A percentile compares a stretch with the other conserved stretches of the same genome.
Conservation (phyloP, 2,113 vertebrate genomes). For the Salvator merianae region DNA sequence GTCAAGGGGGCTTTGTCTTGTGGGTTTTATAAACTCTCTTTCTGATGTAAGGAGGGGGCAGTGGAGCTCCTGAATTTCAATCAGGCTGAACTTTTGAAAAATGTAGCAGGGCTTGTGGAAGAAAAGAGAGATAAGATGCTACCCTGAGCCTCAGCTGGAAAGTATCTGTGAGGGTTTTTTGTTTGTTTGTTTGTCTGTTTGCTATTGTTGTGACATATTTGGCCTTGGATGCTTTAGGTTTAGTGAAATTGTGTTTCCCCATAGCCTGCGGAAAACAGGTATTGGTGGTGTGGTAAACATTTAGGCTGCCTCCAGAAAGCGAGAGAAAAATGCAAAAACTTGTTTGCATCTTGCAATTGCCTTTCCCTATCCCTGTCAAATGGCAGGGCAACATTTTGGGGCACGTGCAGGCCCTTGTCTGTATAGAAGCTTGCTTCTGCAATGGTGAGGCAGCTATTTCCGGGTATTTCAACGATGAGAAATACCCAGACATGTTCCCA, state of each 20-base stretch:
- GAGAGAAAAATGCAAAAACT: too few relatives aligned
- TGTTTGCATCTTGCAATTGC: too few relatives aligned
- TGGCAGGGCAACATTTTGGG: too few relatives aligned
- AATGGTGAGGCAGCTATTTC: too few relatives aligned
- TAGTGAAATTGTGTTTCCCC: background rate
- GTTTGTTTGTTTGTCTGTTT: background rate
- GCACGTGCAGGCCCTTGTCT: too few relatives aligned
- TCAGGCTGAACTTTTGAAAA: constrained; percentile 80
- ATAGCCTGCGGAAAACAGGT: background rate
- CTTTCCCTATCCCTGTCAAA: too few relatives aligned
- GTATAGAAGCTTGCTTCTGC: too few relatives aligned
- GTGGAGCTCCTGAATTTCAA: constrained; percentile 81
- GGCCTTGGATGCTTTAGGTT: constrained; percentile 35
- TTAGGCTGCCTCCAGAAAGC: too few relatives aligned
- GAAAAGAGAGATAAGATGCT: constrained; percentile 71
- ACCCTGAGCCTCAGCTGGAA: constrained; percentile 68
- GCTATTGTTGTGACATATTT: constrained; percentile 59
- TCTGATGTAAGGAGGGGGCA: constrained; percentile 73
- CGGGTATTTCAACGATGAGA: too few relatives aligned
- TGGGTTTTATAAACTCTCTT: constrained; percentile 75
- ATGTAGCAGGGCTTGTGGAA: constrained; percentile 74
- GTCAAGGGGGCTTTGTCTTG: constrained; percentile 71
- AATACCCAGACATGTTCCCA: too few relatives aligned
- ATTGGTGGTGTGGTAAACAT: background rate
- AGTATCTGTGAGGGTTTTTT: constrained; percentile 44